These are phyloP conservation scores for Acestrorhynchus altus DNA, from an alignment of 2,797 vertebrate species.

Conservation along the genomic window DNA sequence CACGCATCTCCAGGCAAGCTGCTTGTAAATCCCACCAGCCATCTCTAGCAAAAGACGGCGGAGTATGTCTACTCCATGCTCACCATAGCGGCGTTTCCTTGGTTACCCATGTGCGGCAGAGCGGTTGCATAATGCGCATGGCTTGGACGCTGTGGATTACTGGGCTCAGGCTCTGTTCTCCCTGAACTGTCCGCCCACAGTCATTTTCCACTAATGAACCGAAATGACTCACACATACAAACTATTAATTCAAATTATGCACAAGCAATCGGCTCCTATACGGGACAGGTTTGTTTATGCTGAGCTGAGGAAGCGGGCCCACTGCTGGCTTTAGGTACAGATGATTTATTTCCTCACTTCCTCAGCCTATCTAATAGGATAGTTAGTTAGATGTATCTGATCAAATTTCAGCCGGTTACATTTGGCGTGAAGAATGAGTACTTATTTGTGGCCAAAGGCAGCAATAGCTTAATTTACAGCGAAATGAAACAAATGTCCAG, in stretches of 20 bases:
- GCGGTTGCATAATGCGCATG: constrained; percentile 74
- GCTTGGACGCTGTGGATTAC: constrained; percentile 56
- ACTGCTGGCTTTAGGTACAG: constrained; percentile 12
- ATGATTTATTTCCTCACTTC: neutral
- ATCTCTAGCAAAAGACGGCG: constrained; percentile 43
- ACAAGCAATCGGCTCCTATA: constrained; percentile 9
- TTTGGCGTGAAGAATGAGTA: neutral
- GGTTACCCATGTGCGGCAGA: constrained; percentile 74
- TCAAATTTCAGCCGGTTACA: neutral
- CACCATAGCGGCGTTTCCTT: constrained; percentile 72
- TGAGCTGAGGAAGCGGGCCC: neutral
- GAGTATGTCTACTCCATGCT: constrained; percentile 54
- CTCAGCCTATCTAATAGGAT: neutral
- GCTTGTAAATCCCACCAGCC: constrained; percentile 41
- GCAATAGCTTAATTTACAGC: neutral
- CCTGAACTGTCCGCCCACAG: constrained; percentile 72
- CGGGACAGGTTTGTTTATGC: constrained; percentile 9
- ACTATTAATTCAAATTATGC: constrained; percentile 43
- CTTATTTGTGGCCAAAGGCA: neutral
- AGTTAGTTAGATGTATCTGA: neutral
- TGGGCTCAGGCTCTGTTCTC: constrained; percentile 68
- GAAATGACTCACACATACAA: constrained; percentile 59
- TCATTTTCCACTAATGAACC: constrained; percentile 72
- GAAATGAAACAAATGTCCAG: neutral
- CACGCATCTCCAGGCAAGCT: constrained; percentile 30